Percentiles rank a stretch among this genome's conserved stretches.
Evolutionary conservation across 2,113 vertebrate species (phyloP).

Genomic region (Microtus pennsylvanicus): DNA sequence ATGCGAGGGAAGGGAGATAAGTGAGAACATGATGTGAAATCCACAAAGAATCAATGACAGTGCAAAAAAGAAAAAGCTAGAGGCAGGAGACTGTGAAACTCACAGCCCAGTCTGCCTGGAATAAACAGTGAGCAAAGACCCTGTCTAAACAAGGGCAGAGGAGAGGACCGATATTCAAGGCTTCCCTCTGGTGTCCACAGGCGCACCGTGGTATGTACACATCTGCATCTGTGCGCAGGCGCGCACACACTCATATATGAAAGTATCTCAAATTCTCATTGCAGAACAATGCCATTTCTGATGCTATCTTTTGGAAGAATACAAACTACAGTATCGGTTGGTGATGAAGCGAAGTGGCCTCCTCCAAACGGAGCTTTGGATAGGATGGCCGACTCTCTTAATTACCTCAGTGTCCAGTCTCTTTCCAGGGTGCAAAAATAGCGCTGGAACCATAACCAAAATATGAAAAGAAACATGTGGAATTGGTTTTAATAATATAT

Average conservation of each 20-base stretch:
- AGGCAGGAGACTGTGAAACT: background rate
- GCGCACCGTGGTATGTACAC: background rate
- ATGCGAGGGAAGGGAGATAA: background rate
- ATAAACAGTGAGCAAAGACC: background rate
- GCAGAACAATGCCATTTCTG: background rate
- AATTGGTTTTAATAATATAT: slow-evolving; percentile 28
- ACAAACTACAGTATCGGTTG: background rate
- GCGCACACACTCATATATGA: too few relatives aligned
- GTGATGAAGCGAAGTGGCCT: background rate
- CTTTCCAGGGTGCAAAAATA: background rate
- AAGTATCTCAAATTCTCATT: background rate
- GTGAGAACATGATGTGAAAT: background rate
- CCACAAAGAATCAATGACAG: background rate
- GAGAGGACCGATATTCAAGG: background rate
- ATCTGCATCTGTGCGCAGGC: too few relatives aligned
- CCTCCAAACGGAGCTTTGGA: background rate
- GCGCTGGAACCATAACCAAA: background rate
- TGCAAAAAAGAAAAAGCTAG: background rate
- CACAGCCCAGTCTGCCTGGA: background rate
- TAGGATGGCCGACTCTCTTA: background rate
- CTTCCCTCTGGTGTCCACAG: background rate
- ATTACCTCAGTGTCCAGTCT: background rate
- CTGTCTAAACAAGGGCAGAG: background rate
- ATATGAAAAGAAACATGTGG: background rate
- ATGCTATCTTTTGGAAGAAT: background rate